Base-by-base conservation (phyloP, 2,888 invertebrate species). In the Andrena bicolor region DNA sequence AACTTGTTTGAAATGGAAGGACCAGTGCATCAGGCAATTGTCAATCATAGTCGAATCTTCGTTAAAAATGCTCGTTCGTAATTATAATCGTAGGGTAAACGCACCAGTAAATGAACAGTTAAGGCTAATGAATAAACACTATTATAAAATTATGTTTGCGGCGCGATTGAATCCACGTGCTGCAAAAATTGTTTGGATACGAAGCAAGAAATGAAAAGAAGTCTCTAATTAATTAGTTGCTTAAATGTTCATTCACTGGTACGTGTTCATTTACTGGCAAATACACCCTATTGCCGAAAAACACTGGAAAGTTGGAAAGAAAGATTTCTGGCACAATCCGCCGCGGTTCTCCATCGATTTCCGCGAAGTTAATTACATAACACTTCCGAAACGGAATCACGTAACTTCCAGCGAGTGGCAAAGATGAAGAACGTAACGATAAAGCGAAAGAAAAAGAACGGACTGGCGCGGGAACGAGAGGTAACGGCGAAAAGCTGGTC, bases 401-500 rank as follows among this genome's bases (percentile, higher is more conserved):
- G 16, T 16, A 49, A 49, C 32, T 63, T 32, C 23, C 23, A 35
- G 35, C 4, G 13, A 16, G 13, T 23, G 20, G 61, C 23, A 8
- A 26, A 13, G n/a, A 20, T 53, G 51, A 16, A 16, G 16, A 23
- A n/a, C 6, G n/a, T 0, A 48, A 3, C 0, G 13, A 30, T 6
- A 64, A 32, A 16, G 30, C 10, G 53, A n/a, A 13, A 30, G 7
- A 41, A 65, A 35, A 35, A 2, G 28, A 20, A 23, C 10, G 51
- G 35, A 32, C 63, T 10, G 51, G 32, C 20, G n/a, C 26, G 20
- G n/a, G 20, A 79, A 69, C 23, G 68, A 63, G 20, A 53, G 56
- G 49, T 56, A 73, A 73, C 70, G 61, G 76, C 61, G 61, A 63
- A 80, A 85, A 72, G 76, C 65, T 77, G 51, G 61, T 72, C 66